phyloP scores from a whole-genome alignment of 92 coral and sea anemone genomes.

The Zoanthus gigantus region DNA sequence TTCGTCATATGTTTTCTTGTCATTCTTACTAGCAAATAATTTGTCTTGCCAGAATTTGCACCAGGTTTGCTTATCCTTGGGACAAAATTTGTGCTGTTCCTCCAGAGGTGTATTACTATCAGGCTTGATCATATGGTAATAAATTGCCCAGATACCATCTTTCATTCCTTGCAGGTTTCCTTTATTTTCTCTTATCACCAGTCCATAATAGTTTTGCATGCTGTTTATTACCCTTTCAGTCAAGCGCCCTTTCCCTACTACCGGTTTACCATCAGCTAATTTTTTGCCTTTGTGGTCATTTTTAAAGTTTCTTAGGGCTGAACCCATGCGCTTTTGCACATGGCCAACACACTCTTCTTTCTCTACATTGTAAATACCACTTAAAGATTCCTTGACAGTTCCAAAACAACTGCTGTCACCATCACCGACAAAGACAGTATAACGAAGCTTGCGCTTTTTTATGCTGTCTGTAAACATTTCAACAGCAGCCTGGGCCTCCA shows the following conservation, averaged over 20 bases:
- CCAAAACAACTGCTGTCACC: conserved; percentile 79
- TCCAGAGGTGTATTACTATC: conserved; percentile 16
- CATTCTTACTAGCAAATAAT: conserved; percentile 21
- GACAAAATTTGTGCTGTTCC: too few relatives aligned
- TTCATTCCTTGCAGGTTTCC: conserved; percentile 59
- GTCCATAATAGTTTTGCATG: conserved; percentile 67
- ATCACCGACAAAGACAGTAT: conserved; percentile 71
- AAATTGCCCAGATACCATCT: conserved; percentile 62
- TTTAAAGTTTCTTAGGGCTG: conserved; percentile 64
- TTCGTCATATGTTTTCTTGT: conserved; percentile 44
- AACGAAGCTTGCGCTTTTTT: conserved; percentile 50
- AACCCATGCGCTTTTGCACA: conserved; percentile 70
- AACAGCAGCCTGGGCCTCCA: conserved; percentile 74
- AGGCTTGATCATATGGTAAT: not conserved
- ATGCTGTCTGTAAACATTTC: conserved; percentile 68
- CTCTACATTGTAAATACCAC: conserved; percentile 42
- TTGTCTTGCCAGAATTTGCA: conserved; percentile 74
- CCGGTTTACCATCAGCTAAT: conserved; percentile 64
- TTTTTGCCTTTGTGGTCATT: conserved; percentile 56
- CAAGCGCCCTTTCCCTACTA: conserved; percentile 65
- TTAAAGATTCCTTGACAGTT: conserved; percentile 63
- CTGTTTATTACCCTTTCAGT: conserved; percentile 69
- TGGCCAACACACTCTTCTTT: conserved; percentile 83
- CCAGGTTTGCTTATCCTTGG: conserved; percentile 48
- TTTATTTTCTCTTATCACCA: conserved; percentile 56